phyloP scores from a whole-genome alignment of 1,140 invertebrate genomes.

The Ylistrum balloti region DNA sequence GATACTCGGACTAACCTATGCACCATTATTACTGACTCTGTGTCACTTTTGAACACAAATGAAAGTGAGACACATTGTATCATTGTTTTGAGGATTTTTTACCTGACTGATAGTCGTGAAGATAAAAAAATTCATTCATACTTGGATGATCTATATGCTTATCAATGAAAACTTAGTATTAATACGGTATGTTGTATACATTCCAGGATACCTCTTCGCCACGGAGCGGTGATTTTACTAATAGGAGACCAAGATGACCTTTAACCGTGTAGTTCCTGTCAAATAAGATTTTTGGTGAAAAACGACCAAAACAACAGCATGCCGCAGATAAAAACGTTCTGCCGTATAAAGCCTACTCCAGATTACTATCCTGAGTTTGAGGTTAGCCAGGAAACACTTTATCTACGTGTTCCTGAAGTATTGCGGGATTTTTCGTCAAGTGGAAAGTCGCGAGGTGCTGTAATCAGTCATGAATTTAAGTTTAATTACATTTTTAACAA shows the following conservation, averaged over 20 bases:
- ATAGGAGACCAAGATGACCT: not conserved
- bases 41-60: no score
- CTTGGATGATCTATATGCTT: no score
- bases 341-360: constrained; percentile 76
- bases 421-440: constrained; percentile 63
- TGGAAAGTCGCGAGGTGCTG: constrained; percentile 55
- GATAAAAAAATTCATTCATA: no score
- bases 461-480: constrained; percentile 77
- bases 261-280: not conserved
- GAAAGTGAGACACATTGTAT: no score
- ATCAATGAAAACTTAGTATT: no score
- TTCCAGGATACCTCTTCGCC: not conserved
- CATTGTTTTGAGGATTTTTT: no score
- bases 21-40: no score
- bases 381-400: constrained; percentile 66
- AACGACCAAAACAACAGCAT: constrained; percentile 60
- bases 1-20: no score
- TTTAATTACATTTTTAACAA: constrained; percentile 77
- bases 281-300: not conserved
- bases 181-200: no score
- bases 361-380: constrained; percentile 75
- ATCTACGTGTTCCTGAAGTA: constrained; percentile 75
- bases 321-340: constrained; percentile 80
- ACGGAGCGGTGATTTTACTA: not conserved
- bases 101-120: no score